Base-by-base conservation (phyloP, 2,113 vertebrate genomes). In the human region DNA sequence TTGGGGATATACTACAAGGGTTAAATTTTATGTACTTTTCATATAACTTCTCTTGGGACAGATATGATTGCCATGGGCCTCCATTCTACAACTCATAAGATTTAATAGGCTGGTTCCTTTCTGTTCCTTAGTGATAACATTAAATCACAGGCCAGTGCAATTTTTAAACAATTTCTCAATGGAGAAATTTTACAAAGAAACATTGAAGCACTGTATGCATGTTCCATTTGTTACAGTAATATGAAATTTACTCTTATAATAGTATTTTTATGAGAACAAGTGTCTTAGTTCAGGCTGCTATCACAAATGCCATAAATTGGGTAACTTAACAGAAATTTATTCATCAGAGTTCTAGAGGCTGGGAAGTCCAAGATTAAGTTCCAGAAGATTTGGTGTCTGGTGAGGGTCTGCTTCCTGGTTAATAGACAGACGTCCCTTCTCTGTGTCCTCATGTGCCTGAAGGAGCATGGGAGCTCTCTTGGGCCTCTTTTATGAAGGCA, bases 171-270 rank as follows among this genome's bases (percentile, higher is more conserved):
- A 81, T 80, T 88, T 76, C n/a, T 88, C 38, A 52, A 35, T 23
- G 81, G 76, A 95, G 50, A 93, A 94, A 79, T 80, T 95, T 90
- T 38, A 57, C 61, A 87, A 89, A 95, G 50, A 30, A 92, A 84
- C 20, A n/a, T 89, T 55, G 75, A 89, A 66, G 25, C 66, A 52
- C 83, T 90, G 38, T 55, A 61, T 25, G 79, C 22, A 75, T 50
- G 13, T 83, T 72, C 18, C 45, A 91, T 87, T 92, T 45, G 45
- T 83, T 90, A 4, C 22, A 45, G 7, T 88, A 52, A 25, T 80
- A 50, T 64, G 38, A 79, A 73, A 92, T 92, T 59, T 84, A 43
- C 38, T 73, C 52, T 83, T 45, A 27, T 16, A 14, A 7, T 45
- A 52, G 55, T 20, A 61, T 78, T 89, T 89, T 82, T 43, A n/a